Evolutionary conservation across 1,140 invertebrate genomes (phyloP), one percentile per base, ranked within the genome.

Genomic region (Psix sp.): DNA sequence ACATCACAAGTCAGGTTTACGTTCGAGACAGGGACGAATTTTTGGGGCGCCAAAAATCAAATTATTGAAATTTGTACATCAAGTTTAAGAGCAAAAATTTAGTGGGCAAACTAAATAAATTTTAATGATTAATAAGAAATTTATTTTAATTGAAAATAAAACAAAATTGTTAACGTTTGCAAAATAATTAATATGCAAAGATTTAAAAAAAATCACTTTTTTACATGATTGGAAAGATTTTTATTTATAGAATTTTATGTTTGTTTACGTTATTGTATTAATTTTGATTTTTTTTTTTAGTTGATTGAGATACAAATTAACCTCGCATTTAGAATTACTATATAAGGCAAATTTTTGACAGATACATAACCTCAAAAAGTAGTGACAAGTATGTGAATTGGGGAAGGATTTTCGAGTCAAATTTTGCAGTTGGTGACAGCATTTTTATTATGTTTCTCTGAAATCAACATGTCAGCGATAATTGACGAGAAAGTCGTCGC

Each of bases 401-500:
- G 39, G 18, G 11, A 1, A 1, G 5, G 13, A n/a, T 13, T 11
- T 24, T 24, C n/a, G 17, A 17, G 14, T 15, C 4, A 5, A 6
- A 24, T 42, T 21, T 24, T 11, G n/a, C n/a, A 13, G n/a, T 7
- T 24, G 1, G 10, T 43, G 40, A 18, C 4, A 16, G 3, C 14
- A 9, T n/a, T 45, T 40, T 13, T 21, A 46, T 26, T n/a, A 60
- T 74, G 38, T 1, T 20, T 29, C 2, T 31, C 42, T 67, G 13
- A 52, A 0, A 3, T 5, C 9, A 76, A 33, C 48, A 87, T 87
- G 86, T 87, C 86, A 5, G 73, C 82, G 31, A 81, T 82, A 43
- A 87, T 87, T 57, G 86, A 87, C 54, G 86, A 87, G 15, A 87
- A 87, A 59, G 72, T 87, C 20, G 86, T 87, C 45, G 86, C 82